Conservation (phyloP, 1,140 invertebrate genomes). For the Drosophila repleta region DNA sequence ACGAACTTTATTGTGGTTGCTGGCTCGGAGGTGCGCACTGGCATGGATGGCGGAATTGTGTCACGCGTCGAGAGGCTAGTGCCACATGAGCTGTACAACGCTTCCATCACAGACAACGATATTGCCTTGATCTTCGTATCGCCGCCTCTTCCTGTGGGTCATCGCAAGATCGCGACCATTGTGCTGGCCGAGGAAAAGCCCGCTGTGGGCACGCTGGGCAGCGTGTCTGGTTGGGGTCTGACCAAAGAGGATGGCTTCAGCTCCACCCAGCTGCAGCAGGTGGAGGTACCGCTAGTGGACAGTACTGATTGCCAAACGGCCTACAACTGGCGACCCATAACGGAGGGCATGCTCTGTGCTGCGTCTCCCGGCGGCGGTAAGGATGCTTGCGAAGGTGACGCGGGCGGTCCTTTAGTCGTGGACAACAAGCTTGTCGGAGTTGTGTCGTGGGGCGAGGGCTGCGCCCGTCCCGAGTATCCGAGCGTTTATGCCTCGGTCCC, state of each 20-base stretch:
- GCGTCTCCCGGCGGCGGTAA: slow-evolving; percentile 84
- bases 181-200: slow-evolving; percentile 33
- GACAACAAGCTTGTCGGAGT: slow-evolving; percentile 85
- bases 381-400: slow-evolving; percentile 85
- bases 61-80: slow-evolving; percentile 54
- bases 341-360: slow-evolving; percentile 89
- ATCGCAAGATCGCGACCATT: slow-evolving; percentile 43
- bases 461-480: slow-evolving; percentile 86
- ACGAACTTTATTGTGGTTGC: slow-evolving; percentile 62
- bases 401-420: slow-evolving; percentile 82
- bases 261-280: slow-evolving; percentile 53
- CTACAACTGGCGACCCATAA: slow-evolving; percentile 84
- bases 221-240: slow-evolving; percentile 65
- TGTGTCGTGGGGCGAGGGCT: slow-evolving; percentile 88
- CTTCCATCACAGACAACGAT: slow-evolving; percentile 64
- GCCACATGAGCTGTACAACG: slow-evolving; percentile 63
- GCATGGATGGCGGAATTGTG: slow-evolving; percentile 57
- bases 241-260: slow-evolving; percentile 51
- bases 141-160: slow-evolving; percentile 43
- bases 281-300: slow-evolving; percentile 71
- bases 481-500: slow-evolving; percentile 88
- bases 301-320: slow-evolving; percentile 83
- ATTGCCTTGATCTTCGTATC: slow-evolving; percentile 63
- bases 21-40: slow-evolving; percentile 49
- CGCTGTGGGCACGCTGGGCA: slow-evolving; percentile 39